phyloP scores from a whole-genome alignment of 2,888 invertebrate species.

The Elaeidobius kamerunicus region DNA sequence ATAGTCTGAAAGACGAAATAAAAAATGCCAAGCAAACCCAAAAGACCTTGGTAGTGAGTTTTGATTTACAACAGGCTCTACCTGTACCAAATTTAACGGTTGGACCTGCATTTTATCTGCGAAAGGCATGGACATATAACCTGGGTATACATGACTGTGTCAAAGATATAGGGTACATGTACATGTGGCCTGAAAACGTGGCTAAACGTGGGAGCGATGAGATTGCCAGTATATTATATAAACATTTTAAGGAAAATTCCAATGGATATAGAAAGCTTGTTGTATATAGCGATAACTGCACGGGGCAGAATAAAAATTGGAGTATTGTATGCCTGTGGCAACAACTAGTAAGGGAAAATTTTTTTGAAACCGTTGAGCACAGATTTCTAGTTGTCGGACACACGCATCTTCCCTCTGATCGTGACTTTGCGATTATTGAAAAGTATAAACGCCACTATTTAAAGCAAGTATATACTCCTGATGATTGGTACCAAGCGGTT shows the following conservation, averaged over 20 bases:
- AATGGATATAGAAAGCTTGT: constrained; percentile 15
- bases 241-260: constrained; percentile 24
- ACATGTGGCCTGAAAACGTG: constrained; percentile 30
- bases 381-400: constrained; percentile 29
- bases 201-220: constrained; percentile 31
- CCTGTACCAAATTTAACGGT: constrained; percentile 30
- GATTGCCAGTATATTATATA: constrained; percentile 26
- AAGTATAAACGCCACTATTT: constrained; percentile 17
- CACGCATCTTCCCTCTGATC: constrained; percentile 23
- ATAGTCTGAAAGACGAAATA: constrained; percentile 27
- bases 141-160: constrained; percentile 31
- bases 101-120: constrained; percentile 32
- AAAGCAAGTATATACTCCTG: constrained; percentile 6
- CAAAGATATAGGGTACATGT: constrained; percentile 17
- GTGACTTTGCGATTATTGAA: constrained; percentile 12
- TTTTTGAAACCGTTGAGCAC: constrained; percentile 27
- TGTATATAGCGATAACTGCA: constrained; percentile 30
- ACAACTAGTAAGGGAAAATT: constrained; percentile 22
- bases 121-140: constrained; percentile 33
- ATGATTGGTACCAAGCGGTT: constrained; percentile 16
- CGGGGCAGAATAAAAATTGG: constrained; percentile 31
- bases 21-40: constrained; percentile 18
- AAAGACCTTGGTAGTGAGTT: constrained; percentile 24
- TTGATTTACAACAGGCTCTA: constrained; percentile 33
- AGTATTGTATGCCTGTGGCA: constrained; percentile 25